Conservation (phyloP, 2,888 invertebrate genomes). For the Alloscopus bannaensis region DNA sequence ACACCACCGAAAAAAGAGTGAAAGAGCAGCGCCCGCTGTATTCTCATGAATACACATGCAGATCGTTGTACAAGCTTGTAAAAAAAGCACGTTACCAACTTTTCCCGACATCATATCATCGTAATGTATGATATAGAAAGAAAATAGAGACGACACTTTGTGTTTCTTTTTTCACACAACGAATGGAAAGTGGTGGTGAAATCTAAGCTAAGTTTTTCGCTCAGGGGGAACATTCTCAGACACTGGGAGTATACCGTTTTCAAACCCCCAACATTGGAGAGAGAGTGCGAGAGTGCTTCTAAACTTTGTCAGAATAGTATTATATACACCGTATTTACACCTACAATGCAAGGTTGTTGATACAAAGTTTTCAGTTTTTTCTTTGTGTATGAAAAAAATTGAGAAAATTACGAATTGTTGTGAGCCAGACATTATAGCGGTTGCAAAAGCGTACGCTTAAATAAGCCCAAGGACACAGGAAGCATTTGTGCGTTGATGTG, state of each 20-base stretch:
- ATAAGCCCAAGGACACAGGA: too few relatives aligned
- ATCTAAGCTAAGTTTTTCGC: slow-evolving; percentile 48
- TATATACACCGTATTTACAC: slow-evolving; percentile 1
- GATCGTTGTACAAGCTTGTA: slow-evolving; percentile 25
- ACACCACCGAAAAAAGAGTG: slow-evolving; percentile 29
- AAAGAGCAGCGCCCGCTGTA: slow-evolving; percentile 18
- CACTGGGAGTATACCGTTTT: too few relatives aligned
- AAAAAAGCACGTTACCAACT: slow-evolving; percentile 33
- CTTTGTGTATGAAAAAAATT: too few relatives aligned
- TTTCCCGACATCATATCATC: slow-evolving; percentile 30
- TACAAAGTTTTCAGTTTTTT: too few relatives aligned
- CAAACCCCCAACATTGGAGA: too few relatives aligned
- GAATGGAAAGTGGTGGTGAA: slow-evolving; percentile 46
- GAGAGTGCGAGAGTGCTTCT: slow-evolving; percentile 9
- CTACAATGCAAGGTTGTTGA: slow-evolving; percentile 21
- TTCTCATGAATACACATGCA: slow-evolving; percentile 17
- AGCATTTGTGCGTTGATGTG: too few relatives aligned
- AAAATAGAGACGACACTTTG: slow-evolving; percentile 40
- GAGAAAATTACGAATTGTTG: too few relatives aligned
- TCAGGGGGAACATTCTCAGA: slow-evolving; percentile 61
- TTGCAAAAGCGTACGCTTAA: too few relatives aligned
- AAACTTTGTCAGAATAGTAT: slow-evolving; percentile 47
- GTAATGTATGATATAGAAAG: slow-evolving; percentile 20
- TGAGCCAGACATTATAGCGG: too few relatives aligned
- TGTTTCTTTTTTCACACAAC: slow-evolving; percentile 11